Evolutionary conservation across 2,888 invertebrate species (phyloP), one percentile per base, ranked within the genome.

Genomic region (Dione juno): DNA sequence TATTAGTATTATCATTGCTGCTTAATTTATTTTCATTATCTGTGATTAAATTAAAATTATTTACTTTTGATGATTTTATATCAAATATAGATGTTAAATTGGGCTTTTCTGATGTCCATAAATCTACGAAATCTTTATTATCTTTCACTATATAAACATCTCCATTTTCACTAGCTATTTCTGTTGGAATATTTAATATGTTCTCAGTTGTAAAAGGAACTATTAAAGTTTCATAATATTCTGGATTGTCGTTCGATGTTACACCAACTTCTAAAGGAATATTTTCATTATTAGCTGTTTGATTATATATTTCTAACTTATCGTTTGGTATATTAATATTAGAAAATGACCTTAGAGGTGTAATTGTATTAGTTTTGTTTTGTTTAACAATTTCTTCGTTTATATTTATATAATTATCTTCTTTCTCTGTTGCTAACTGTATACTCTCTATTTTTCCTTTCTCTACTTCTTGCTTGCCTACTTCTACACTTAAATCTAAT

Each of bases 51-150:
- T 19, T 3, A 3, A 11, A 9, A 16, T 10, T 50, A 5, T 16
- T 50, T 50, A 28, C 28, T 28, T 28, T 5, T 1, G 14, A 14
- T 35, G 35, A 13, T 53, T 28, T 7, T 13, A 53, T 8, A 35
- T 53, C 53, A 53, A 53, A 53, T 13, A 53, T 53, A 0, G 28
- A 53, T 14, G 53, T 28, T 28, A 53, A 53, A 53, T 53, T 53
- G 0, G 53, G 53, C 16, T 53, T 53, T 35, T 53, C 53, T n/a
- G 54, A 54, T 21, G 54, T 48, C 48, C 16, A 21, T 21, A 45
- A 10, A 61, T 61, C 61, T 3, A 28, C 28, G 14, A 61, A 14
- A 45, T 61, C 28, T 14, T 28, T 10, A 45, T 61, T 61, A 28
- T 45, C 43, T 54, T 13, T 54, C 9, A 8, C 28, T n/a, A 8